These are phyloP conservation scores for Gobiocypris rarus DNA, from an alignment of 2,113 vertebrate species.

Conservation along the genomic window DNA sequence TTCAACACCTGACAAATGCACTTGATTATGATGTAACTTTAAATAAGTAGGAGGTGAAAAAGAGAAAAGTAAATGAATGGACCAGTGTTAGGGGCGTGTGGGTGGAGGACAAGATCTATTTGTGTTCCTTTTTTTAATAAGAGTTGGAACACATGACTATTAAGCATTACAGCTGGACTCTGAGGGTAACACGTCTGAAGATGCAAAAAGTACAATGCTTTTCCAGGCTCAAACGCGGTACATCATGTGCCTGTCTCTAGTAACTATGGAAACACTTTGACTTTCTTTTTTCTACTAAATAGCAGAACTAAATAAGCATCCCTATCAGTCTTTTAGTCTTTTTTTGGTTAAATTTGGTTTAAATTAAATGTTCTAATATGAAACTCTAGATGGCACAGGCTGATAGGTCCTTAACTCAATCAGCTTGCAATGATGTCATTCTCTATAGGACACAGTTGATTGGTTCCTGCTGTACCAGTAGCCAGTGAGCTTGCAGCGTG, in stretches of 20 bases:
- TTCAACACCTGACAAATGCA: slow-evolving; percentile 15
- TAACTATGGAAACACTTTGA: not conserved
- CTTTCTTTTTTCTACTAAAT: not conserved
- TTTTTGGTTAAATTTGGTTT: not conserved
- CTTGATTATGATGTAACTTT: not conserved
- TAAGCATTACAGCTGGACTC: slow-evolving; percentile 14
- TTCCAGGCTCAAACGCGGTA: not conserved
- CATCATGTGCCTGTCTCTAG: not conserved
- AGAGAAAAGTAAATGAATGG: slow-evolving; percentile 10
- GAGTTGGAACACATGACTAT: slow-evolving; percentile 7
- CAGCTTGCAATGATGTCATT: too few relatives aligned
- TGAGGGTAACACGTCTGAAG: not conserved
- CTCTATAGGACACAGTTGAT: too few relatives aligned
- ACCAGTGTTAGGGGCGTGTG: not conserved
- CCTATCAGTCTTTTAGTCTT: not conserved
- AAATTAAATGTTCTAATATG: not conserved
- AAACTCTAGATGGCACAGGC: too few relatives aligned
- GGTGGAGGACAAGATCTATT: slow-evolving; percentile 26
- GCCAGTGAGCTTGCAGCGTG: too few relatives aligned
- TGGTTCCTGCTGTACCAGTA: too few relatives aligned
- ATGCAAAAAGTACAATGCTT: not conserved
- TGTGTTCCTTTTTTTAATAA: slow-evolving; percentile 16
- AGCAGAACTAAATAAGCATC: not conserved
- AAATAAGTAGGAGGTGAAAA: slow-evolving; percentile 30
- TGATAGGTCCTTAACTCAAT: too few relatives aligned